Percentiles rank a stretch among this genome's conserved stretches.
These are phyloP conservation scores for Rhyzopertha dominica DNA, from an alignment of 1,140 invertebrate species.

Conservation along the genomic window DNA sequence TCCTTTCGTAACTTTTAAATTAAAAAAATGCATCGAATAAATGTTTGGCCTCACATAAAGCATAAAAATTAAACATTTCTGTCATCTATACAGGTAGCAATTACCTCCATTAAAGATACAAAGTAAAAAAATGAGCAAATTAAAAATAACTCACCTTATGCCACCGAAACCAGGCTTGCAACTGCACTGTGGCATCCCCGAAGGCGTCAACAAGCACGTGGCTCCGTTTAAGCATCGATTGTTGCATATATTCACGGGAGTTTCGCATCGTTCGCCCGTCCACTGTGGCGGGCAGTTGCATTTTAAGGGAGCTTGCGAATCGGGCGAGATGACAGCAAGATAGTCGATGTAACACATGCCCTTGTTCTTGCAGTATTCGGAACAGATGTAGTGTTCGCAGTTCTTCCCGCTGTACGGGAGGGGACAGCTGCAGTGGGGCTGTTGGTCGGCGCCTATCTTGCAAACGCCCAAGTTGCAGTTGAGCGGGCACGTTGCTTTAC, in stretches of 20 bases:
- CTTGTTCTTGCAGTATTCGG: slow-evolving; percentile 59
- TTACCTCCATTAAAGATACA: too few relatives aligned
- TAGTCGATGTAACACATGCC: slow-evolving; percentile 54
- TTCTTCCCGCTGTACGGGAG: slow-evolving; percentile 55
- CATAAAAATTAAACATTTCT: too few relatives aligned
- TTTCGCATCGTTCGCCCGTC: slow-evolving; percentile 63
- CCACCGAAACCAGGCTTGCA: slow-evolving; percentile 53
- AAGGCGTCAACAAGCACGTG: slow-evolving; percentile 45
- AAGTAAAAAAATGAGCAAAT: too few relatives aligned
- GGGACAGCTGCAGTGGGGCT: slow-evolving; percentile 55
- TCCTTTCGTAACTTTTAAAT: too few relatives aligned
- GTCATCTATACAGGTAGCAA: too few relatives aligned
- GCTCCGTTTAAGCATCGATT: slow-evolving; percentile 55
- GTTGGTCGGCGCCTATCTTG: slow-evolving; percentile 44
- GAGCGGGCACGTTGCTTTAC: slow-evolving; percentile 38
- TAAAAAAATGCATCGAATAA: too few relatives aligned
- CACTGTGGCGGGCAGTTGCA: slow-evolving; percentile 61
- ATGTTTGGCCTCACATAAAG: too few relatives aligned
- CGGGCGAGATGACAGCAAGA: slow-evolving; percentile 22
- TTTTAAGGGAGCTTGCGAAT: slow-evolving; percentile 38
- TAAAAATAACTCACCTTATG: too few relatives aligned
- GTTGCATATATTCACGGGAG: slow-evolving; percentile 49
- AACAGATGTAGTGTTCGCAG: slow-evolving; percentile 62
- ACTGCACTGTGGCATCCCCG: slow-evolving; percentile 49
- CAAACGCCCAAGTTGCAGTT: slow-evolving; percentile 55